Evolutionary conservation across 2,113 vertebrate species (phyloP).

Genomic region (Barbus barbus): DNA sequence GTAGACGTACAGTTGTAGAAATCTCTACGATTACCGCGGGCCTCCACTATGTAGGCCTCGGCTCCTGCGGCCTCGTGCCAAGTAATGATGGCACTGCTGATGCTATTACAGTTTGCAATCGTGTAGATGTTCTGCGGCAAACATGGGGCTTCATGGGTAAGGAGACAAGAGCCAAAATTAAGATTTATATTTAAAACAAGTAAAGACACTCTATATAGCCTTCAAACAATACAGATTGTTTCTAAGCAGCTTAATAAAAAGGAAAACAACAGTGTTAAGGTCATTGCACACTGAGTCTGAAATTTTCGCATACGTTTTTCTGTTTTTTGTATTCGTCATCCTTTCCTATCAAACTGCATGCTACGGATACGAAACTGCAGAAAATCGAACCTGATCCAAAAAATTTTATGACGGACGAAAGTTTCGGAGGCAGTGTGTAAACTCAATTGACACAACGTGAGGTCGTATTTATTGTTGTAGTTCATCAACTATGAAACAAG

Average conservation of each 20-base stretch:
- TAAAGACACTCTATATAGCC: neutral
- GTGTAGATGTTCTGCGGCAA: conserved; percentile 68
- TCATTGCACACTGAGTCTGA: too few species aligned
- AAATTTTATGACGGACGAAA: too few species aligned
- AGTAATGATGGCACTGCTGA: conserved; percentile 58
- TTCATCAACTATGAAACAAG: too few species aligned
- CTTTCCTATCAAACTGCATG: too few species aligned
- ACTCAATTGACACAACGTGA: too few species aligned
- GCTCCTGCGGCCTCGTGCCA: conserved; percentile 74
- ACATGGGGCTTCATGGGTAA: conserved; percentile 72
- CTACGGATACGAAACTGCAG: too few species aligned
- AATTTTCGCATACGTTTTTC: too few species aligned
- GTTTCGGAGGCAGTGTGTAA: too few species aligned
- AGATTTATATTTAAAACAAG: neutral
- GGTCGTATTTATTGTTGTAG: too few species aligned
- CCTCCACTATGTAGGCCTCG: conserved; percentile 65
- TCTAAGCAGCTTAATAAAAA: neutral
- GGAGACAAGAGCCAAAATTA: neutral
- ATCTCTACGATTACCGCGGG: conserved; percentile 64
- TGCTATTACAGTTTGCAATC: conserved; percentile 53
- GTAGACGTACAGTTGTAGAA: conserved; percentile 73
- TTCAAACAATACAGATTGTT: neutral
- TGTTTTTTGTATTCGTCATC: too few species aligned
- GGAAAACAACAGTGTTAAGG: neutral
- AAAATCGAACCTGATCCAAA: too few species aligned